These are phyloP conservation scores for Ammospiza nelsoni DNA, from an alignment of 2,113 vertebrate genomes.

Conservation along the genomic window DNA sequence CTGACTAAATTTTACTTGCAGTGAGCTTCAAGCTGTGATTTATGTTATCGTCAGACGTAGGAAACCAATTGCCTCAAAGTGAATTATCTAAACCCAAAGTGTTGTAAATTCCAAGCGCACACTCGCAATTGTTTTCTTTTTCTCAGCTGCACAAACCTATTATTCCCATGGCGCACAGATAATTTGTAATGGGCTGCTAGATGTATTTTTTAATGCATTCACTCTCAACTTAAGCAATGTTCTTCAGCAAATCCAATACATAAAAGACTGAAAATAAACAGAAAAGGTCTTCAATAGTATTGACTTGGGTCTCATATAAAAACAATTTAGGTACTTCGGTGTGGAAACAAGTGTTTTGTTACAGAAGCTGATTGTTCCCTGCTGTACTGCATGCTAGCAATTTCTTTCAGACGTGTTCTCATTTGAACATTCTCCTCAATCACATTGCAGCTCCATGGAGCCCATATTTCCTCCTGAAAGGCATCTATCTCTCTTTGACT, in stretches of 20 bases:
- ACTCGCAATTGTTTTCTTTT: conserved; percentile 48
- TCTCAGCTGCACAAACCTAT: conserved; percentile 40
- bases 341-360: conserved; percentile 16
- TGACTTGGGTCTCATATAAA: conserved; percentile 17
- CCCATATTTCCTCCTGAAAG: not conserved
- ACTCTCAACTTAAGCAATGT: conserved; percentile 8
- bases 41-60: not conserved
- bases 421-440: not conserved
- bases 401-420: conserved; percentile 45
- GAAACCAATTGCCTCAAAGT: conserved; percentile 29
- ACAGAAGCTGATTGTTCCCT: conserved; percentile 7
- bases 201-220: conserved; percentile 41
- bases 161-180: not conserved
- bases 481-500: not conserved
- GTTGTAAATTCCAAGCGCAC: conserved; percentile 42
- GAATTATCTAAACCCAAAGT: conserved; percentile 11
- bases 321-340: conserved; percentile 2
- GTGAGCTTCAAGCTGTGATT: conserved; percentile 17
- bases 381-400: not conserved
- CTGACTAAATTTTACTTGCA: not conserved
- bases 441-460: not conserved
- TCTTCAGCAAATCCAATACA: conserved; percentile 39
- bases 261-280: conserved; percentile 34
- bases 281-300: not conserved
- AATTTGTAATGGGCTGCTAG: conserved; percentile 30